Evolutionary conservation across 2,888 invertebrate genomes (phyloP).

Genomic region (Nebria salina): DNA sequence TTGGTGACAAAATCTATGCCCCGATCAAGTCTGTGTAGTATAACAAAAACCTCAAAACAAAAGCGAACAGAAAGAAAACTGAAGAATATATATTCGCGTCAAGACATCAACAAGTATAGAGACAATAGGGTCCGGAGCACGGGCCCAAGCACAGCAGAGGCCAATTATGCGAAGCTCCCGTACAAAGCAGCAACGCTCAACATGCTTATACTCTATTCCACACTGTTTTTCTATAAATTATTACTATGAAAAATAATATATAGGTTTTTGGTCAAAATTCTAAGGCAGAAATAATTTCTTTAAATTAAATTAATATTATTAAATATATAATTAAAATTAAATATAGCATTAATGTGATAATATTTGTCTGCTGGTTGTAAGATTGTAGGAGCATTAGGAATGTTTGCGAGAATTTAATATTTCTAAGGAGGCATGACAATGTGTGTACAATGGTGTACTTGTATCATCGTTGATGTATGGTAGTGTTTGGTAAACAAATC

Average conservation of each 20-base stretch:
- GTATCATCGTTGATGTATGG: too few species aligned
- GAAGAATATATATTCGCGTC: background rate
- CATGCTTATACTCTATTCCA: background rate
- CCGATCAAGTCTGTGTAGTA: constrained; percentile 6
- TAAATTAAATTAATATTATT: too few species aligned
- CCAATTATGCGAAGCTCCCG: constrained; percentile 13
- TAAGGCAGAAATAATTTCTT: too few species aligned
- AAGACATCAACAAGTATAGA: constrained; percentile 4
- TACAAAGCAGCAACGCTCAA: background rate
- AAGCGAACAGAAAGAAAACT: constrained; percentile 7
- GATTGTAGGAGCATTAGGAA: too few species aligned
- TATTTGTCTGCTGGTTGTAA: too few species aligned
- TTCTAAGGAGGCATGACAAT: too few species aligned
- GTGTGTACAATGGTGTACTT: too few species aligned
- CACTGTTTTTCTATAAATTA: background rate
- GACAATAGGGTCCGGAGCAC: constrained; percentile 3
- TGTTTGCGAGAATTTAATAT: too few species aligned
- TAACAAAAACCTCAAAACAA: constrained; percentile 15
- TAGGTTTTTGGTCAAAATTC: too few species aligned
- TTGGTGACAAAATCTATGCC: constrained; percentile 12
- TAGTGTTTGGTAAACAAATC: too few species aligned
- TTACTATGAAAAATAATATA: background rate
- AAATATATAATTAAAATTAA: too few species aligned
- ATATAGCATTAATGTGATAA: too few species aligned
- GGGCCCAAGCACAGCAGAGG: constrained; percentile 6